A percentile compares a stretch with the other conserved stretches of the same genome.
phyloP scores from a whole-genome alignment of 2,113 vertebrate species.

The Lycocorax pyrrhopterus region DNA sequence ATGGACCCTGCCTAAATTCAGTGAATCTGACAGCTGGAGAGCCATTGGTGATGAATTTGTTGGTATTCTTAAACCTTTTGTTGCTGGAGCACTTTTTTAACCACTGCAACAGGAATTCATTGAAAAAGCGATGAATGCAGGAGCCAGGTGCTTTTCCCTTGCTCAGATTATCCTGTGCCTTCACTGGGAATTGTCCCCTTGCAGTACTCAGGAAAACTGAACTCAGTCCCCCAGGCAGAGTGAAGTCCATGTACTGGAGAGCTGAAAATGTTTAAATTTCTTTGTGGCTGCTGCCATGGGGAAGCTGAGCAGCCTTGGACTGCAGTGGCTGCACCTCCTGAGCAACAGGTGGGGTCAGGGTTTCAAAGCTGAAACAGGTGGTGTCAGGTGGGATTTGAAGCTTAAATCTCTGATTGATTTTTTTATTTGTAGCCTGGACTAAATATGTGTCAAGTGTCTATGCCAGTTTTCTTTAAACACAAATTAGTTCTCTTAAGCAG shows the following conservation, averaged over 20 bases:
- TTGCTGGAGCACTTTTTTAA: not conserved
- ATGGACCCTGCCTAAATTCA: not conserved
- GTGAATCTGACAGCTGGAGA: not conserved
- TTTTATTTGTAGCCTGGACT: not conserved
- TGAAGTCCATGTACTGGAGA: not conserved
- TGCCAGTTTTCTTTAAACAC: not conserved
- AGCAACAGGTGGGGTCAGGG: not conserved
- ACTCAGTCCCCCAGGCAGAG: not conserved
- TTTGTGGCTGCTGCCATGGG: not conserved
- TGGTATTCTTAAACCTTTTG: not conserved
- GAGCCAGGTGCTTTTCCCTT: not conserved
- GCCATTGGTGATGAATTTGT: not conserved
- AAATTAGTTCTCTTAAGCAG: not conserved
- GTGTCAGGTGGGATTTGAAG: not conserved
- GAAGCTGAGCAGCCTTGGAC: not conserved
- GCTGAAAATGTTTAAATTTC: not conserved
- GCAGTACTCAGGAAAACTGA: not conserved
- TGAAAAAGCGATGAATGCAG: accelerated
- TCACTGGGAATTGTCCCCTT: accelerated
- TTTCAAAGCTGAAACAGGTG: not conserved
- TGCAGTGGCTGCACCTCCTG: not conserved
- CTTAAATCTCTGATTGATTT: not conserved
- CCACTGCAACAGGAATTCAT: not conserved
- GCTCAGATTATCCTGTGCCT: not conserved
- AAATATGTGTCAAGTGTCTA: not conserved